A percentile compares a stretch with the other conserved stretches of the same genome.
phyloP scores from a whole-genome alignment of 23 tunicate genomes.

The Styela clava region DNA sequence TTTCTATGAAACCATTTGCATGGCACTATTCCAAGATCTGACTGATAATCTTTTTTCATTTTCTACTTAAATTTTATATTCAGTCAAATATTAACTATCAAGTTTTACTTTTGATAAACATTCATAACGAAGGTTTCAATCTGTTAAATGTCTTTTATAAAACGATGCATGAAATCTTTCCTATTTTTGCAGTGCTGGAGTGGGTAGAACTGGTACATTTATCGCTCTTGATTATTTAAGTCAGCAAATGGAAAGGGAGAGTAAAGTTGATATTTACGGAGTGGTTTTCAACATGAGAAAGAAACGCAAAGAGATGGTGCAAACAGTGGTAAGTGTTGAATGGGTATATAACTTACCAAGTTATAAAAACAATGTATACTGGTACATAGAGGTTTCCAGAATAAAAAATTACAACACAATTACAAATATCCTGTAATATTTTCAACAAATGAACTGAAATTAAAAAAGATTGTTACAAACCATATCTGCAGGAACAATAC shows the following conservation, averaged over 20 bases:
- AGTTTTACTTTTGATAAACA: too few species aligned
- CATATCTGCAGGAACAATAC: not conserved
- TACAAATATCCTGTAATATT: too few species aligned
- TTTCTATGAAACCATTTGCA: not conserved
- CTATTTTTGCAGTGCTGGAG: constrained; percentile 2
- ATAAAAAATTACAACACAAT: too few species aligned
- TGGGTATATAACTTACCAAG: not conserved
- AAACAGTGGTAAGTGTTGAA: constrained; percentile 5
- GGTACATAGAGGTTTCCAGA: not conserved
- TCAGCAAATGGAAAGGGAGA: constrained; percentile 2
- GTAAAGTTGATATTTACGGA: constrained; percentile 5
- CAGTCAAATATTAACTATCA: too few species aligned
- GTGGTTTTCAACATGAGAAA: not conserved
- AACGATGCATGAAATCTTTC: too few species aligned
- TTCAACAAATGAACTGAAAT: too few species aligned
- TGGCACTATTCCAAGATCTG: not conserved
- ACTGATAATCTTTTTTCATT: too few species aligned
- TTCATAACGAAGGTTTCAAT: too few species aligned
- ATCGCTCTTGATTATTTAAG: not conserved
- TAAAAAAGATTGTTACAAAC: too few species aligned
- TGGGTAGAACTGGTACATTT: constrained; percentile 15
- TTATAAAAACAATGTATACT: not conserved
- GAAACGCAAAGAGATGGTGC: constrained; percentile 5
- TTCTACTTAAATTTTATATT: too few species aligned
- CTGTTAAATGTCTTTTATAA: too few species aligned